Conservation (phyloP, 2,113 vertebrate genomes). For the Pollimyrus isidori region DNA sequence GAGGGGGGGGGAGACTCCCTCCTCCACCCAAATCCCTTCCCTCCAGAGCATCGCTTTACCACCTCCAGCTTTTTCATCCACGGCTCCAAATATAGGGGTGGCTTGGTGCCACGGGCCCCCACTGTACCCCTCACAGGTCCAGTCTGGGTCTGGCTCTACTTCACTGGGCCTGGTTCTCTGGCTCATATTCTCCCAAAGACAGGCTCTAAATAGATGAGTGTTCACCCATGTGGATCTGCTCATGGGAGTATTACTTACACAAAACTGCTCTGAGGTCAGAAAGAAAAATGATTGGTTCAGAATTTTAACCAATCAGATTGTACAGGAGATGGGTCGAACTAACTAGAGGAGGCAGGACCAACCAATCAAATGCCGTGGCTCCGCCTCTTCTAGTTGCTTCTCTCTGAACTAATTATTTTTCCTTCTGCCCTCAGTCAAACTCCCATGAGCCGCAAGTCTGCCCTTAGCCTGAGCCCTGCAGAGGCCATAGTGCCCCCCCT, state of each 20-base stretch:
- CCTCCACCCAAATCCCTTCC: not conserved
- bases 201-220: not conserved
- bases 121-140: not conserved
- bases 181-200: not conserved
- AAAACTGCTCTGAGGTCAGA: too few species aligned
- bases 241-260: too few species aligned
- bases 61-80: not conserved
- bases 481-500: not conserved
- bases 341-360: too few species aligned
- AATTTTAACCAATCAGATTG: too few species aligned
- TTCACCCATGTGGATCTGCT: not conserved
- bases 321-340: too few species aligned
- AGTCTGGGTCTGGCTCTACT: not conserved
- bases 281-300: too few species aligned
- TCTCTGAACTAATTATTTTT: too few species aligned
- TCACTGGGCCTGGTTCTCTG: not conserved
- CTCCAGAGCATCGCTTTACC: not conserved
- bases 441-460: not conserved
- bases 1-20: not conserved
- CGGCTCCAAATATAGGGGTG: not conserved
- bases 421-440: too few species aligned
- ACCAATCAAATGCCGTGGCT: too few species aligned
- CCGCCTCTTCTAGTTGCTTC: too few species aligned
- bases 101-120: not conserved
- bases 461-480: not conserved